Evolutionary conservation across 2,113 vertebrate species (phyloP).

Genomic region (Trachemys scripta): DNA sequence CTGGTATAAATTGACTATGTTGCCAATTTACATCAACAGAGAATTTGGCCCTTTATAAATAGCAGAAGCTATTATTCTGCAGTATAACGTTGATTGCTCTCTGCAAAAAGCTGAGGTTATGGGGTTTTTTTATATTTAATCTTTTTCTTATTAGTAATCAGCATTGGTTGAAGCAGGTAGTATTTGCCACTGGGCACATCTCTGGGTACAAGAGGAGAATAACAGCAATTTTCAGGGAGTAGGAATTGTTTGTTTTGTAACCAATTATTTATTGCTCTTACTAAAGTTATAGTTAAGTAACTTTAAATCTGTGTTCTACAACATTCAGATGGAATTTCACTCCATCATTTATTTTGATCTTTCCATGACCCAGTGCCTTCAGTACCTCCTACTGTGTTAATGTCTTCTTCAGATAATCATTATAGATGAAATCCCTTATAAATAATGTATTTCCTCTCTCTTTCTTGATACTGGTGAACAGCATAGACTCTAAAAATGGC

Average conservation of each 20-base stretch:
- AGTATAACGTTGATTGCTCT: not conserved
- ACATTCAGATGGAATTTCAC: not conserved
- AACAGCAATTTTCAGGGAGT: not conserved
- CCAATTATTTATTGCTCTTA: not conserved
- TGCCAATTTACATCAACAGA: not conserved
- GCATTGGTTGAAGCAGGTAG: not conserved
- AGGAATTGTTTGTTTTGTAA: not conserved
- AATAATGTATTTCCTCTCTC: conserved; percentile 58
- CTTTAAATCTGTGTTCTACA: not conserved
- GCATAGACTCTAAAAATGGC: not conserved
- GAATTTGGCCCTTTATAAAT: not conserved
- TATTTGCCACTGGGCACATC: not conserved
- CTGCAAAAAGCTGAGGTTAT: not conserved
- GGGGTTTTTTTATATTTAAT: not conserved
- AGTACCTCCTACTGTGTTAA: conserved; percentile 28
- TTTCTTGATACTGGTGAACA: conserved; percentile 19
- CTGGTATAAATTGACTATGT: not conserved
- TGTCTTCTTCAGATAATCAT: conserved; percentile 56
- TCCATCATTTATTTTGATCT: not conserved
- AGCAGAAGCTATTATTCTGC: not conserved
- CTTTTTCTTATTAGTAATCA: not conserved
- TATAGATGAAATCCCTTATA: conserved; percentile 21
- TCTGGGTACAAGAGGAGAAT: not conserved
- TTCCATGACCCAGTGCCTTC: not conserved
- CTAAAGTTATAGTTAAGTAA: not conserved